A percentile compares a stretch with the other conserved stretches of the same genome.
phyloP scores from a whole-genome alignment of 2,888 invertebrate genomes.

The Oegoconia quadripuncta region DNA sequence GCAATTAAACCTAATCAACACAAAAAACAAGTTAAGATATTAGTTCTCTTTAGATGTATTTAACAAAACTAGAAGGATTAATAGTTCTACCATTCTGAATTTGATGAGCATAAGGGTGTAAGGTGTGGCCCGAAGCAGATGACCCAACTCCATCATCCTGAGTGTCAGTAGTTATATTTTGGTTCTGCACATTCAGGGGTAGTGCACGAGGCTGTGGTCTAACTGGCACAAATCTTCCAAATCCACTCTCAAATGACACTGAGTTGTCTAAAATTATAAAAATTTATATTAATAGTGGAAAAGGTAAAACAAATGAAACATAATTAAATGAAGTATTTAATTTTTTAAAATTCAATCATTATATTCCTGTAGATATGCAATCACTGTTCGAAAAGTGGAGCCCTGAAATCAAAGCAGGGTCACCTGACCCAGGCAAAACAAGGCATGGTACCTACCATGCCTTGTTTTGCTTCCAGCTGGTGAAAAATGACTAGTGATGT shows the following conservation, averaged over 20 bases:
- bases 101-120: constrained; percentile 69
- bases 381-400: no score
- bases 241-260: constrained; percentile 67
- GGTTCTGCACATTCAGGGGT: constrained; percentile 65
- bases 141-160: constrained; percentile 60
- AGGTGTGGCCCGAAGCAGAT: constrained; percentile 54
- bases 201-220: constrained; percentile 70
- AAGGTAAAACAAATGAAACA: no score
- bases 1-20: constrained; percentile 62
- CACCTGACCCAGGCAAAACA: no score
- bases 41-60: background rate
- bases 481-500: no score
- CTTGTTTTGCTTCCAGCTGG: no score
- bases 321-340: no score
- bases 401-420: no score
- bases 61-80: background rate
- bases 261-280: constrained; percentile 58
- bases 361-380: no score
- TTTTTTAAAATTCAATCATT: no score
- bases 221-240: constrained; percentile 74
- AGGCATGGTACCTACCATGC: no score
- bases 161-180: constrained; percentile 54
- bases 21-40: constrained; percentile 9
- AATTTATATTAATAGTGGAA: no score
- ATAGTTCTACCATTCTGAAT: constrained; percentile 63